Evolutionary conservation across 1,140 invertebrate species (phyloP), one percentile per base, ranked within the genome.

Genomic region (Heliconius himera): DNA sequence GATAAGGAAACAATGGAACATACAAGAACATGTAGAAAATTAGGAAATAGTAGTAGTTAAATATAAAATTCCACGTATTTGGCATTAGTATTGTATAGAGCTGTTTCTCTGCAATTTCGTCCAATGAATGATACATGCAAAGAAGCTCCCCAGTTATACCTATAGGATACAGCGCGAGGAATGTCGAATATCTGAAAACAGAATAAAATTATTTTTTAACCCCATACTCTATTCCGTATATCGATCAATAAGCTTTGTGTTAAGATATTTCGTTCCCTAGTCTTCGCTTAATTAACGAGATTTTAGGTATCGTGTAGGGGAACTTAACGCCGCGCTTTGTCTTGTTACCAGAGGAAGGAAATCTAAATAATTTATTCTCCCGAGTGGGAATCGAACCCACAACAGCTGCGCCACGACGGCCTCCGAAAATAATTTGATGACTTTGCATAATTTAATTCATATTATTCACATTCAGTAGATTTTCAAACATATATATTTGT

Each of bases 81-180:
- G 99, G 99, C 94, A 99, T 95, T 74, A 95, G 94, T 29, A 97
- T 87, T 16, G 97, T 97, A 94, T 97, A 98, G 6, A 97, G 88
- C 66, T 96, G 95, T 72, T 96, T 95, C 82, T 96, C 88, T 18
- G 86, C 90, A 22, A 97, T 96, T 88, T 97, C 96, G 22, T 95
- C 94, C 77, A 98, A 95, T 8, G 98, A 97, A 77, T 96, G 95
- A 91, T 97, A 98, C 83, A 98, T 96, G 84, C 98, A 98, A 20
- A 99, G 88, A 2, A 99, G 95, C 95, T 99, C 99, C 54, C 99
- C 99, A 11, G 97, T 98, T 36, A 99, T 96, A 73, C 99, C 99
- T 84, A 99, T 95, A 13, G 99, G 99, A 94, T 99, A 99, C 1
- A 99, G 93, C 33, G 96, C 94, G 85, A 99, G 97, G 93, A 99